Conservation (phyloP, 2,113 vertebrate genomes). For the Pomatostomus ruficeps region DNA sequence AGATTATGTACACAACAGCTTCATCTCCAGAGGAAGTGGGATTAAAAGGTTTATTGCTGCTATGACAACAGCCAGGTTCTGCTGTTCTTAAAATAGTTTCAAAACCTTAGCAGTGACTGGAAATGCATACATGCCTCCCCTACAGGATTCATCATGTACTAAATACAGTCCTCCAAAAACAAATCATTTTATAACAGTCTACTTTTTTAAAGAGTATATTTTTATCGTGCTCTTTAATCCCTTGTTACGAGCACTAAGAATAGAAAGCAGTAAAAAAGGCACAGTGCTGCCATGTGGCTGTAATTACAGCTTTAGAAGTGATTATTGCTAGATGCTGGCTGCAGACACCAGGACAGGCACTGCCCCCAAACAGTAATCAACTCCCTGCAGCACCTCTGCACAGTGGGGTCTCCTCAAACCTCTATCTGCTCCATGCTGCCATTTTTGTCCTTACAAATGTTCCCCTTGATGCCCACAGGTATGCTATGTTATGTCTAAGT, state of each 20-base stretch:
- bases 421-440: background rate
- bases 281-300: constrained; percentile 12
- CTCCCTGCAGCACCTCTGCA: background rate
- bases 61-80: constrained; percentile 64
- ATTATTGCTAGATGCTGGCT: constrained; percentile 3
- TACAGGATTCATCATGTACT: background rate
- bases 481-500: background rate
- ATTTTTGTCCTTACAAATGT: background rate
- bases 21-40: constrained; percentile 52
- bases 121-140: background rate
- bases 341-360: background rate
- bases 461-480: background rate
- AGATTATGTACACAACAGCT: constrained; percentile 36
- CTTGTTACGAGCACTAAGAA: constrained; percentile 36
- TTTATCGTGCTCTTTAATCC: constrained; percentile 3
- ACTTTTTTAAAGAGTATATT: background rate
- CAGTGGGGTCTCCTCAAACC: background rate
- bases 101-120: constrained; percentile 19
- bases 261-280: constrained; percentile 42
- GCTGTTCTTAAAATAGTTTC: constrained; percentile 62
- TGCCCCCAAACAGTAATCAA: background rate
- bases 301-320: constrained; percentile 17
- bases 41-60: constrained; percentile 65
- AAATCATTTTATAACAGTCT: constrained; percentile 13
- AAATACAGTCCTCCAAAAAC: constrained; percentile 12